Percentiles rank a stretch among this genome's conserved stretches.
Evolutionary conservation across 2,888 invertebrate genomes (phyloP).

Genomic region (Limnephilus marmoratus): DNA sequence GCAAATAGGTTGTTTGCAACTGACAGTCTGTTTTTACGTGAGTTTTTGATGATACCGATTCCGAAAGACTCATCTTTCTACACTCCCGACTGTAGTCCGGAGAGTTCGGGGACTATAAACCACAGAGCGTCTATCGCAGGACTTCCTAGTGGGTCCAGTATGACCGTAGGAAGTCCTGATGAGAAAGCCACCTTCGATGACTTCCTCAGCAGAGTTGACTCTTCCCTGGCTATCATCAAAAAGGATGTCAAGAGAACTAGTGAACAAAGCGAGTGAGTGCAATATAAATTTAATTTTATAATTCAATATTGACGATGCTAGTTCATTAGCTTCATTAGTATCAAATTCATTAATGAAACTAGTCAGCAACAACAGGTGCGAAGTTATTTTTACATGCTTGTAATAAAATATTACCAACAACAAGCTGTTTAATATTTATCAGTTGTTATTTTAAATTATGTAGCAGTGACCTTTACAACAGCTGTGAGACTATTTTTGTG

Average conservation of each 20-base stretch:
- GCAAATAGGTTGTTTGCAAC: conserved; percentile 94
- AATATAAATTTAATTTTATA: background rate
- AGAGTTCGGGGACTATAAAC: conserved; percentile 69
- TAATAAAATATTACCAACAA: background rate
- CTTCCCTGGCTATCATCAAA: conserved; percentile 89
- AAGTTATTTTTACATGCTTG: background rate
- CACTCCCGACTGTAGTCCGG: conserved; percentile 76
- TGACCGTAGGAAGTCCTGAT: conserved; percentile 81
- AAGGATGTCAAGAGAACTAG: conserved; percentile 89
- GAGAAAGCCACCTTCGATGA: conserved; percentile 87
- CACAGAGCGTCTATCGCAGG: conserved; percentile 80
- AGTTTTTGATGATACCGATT: conserved; percentile 91
- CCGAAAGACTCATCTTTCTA: conserved; percentile 81
- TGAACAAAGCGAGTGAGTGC: conserved; percentile 89
- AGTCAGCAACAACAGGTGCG: background rate
- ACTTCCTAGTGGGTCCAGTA: conserved; percentile 71
- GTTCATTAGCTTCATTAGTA: background rate
- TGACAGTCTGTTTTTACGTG: conserved; percentile 94
- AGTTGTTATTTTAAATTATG: background rate
- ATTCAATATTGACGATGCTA: too few relatives aligned
- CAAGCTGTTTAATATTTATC: background rate
- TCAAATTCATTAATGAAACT: background rate
- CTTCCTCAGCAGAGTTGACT: conserved; percentile 89
- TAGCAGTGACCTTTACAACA: conserved; percentile 14
- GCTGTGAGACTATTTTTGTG: background rate